phyloP scores from a whole-genome alignment of 2,113 vertebrate species.

The Bubo blakistoni region DNA sequence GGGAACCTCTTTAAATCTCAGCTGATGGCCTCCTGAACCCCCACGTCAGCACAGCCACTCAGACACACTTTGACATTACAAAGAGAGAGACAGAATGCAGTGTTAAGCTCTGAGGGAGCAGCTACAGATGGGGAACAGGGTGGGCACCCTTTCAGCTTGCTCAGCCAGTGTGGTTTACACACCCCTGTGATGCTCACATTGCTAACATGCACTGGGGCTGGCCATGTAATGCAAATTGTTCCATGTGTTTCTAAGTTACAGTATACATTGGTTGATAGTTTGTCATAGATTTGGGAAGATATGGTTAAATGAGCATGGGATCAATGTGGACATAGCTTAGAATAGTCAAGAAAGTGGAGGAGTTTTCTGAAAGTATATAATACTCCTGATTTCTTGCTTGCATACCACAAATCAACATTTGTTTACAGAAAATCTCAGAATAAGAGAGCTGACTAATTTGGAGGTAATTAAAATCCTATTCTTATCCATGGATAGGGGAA shows the following conservation, averaged over 20 bases:
- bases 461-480: slow-evolving; percentile 27
- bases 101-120: neutral
- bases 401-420: neutral
- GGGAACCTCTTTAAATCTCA: neutral
- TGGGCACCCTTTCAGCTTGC: neutral
- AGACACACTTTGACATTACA: neutral
- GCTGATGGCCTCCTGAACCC: neutral
- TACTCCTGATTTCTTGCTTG: neutral
- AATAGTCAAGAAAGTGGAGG: neutral
- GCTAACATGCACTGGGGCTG: neutral
- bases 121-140: neutral
- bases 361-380: neutral
- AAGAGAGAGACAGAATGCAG: neutral
- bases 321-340: neutral
- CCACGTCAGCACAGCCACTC: neutral
- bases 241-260: neutral
- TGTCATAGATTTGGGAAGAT: neutral
- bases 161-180: fast-evolving
- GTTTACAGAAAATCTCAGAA: neutral
- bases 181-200: no score
- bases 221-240: neutral
- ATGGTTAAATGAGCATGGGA: neutral
- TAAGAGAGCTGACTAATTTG: neutral
- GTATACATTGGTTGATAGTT: neutral
- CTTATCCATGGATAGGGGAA: neutral